phyloP scores from a whole-genome alignment of 2,113 vertebrate species.

The Nothobranchius furzeri region DNA sequence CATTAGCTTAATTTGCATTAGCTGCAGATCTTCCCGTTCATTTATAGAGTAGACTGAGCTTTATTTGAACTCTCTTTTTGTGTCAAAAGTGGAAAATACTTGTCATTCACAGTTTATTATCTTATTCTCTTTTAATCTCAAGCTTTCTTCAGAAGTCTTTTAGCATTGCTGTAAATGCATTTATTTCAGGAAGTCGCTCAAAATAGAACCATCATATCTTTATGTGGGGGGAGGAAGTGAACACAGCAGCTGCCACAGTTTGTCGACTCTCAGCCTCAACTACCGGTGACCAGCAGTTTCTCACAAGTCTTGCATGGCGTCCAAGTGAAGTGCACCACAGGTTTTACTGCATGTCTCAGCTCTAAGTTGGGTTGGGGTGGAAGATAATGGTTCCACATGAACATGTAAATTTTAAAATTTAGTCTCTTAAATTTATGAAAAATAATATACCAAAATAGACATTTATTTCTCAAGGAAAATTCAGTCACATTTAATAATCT shows the following conservation, averaged over 20 bases:
- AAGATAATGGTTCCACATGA: background rate
- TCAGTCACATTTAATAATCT: too few species aligned
- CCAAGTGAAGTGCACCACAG: background rate
- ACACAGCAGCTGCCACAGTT: conserved; percentile 31
- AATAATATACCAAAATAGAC: background rate
- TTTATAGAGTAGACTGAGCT: conserved; percentile 1
- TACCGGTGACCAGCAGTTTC: conserved; percentile 15
- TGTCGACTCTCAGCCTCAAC: conserved; percentile 25
- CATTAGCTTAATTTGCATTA: conserved; percentile 32
- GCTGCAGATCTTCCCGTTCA: conserved; percentile 3
- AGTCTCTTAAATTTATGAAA: background rate
- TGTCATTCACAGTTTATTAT: conserved; percentile 1
- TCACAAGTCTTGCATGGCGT: conserved; percentile 1
- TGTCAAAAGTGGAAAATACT: conserved; percentile 10
- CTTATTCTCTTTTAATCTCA: conserved; percentile 9
- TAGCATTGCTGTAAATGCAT: conserved; percentile 23
- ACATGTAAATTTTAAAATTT: background rate
- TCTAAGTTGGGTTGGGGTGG: background rate
- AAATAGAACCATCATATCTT: conserved; percentile 54
- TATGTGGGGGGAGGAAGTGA: conserved; percentile 52
- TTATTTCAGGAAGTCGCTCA: conserved; percentile 56
- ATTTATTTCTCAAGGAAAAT: background rate
- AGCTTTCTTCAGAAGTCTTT: conserved; percentile 13
- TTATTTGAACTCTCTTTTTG: background rate
- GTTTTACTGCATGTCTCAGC: background rate